Percentiles rank a stretch among this genome's conserved stretches.
These are phyloP conservation scores for Linurgus olivaceus DNA, from an alignment of 2,797 vertebrate species.

Conservation along the genomic window DNA sequence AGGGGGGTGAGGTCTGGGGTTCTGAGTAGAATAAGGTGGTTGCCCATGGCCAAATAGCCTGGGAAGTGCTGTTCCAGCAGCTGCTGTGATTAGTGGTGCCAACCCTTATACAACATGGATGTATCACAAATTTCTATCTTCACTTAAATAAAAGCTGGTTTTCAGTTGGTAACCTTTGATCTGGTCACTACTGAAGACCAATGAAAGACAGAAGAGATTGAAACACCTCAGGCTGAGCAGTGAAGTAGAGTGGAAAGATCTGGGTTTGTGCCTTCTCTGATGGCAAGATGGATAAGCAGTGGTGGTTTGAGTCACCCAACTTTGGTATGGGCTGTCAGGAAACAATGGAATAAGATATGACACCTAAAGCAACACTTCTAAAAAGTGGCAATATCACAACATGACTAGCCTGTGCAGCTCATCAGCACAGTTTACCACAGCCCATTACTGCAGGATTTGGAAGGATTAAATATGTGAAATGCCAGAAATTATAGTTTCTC, in stretches of 20 bases:
- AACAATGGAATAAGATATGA: neutral
- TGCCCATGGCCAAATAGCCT: neutral
- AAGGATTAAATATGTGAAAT: constrained; percentile 8
- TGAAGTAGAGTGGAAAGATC: fast-evolving
- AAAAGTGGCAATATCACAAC: constrained; percentile 4
- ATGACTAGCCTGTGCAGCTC: constrained; percentile 8
- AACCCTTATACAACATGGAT: neutral
- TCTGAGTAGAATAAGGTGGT: neutral
- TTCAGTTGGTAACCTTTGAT: neutral
- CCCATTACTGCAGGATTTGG: neutral
- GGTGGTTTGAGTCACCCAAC: neutral
- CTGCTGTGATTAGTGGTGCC: neutral
- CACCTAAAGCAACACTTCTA: neutral
- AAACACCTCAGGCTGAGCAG: neutral
- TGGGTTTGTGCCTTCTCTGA: neutral
- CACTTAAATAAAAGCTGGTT: neutral
- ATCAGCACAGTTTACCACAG: constrained; percentile 13
- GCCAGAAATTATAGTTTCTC: constrained; percentile 27
- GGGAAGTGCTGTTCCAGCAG: neutral
- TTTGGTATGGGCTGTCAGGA: neutral
- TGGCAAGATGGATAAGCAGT: neutral
- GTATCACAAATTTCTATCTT: neutral
- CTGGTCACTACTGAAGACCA: neutral
- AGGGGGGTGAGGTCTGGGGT: neutral
- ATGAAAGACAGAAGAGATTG: neutral